Evolutionary conservation across 2,888 invertebrate genomes (phyloP), one percentile per base, ranked within the genome.

Genomic region (Chironomus tentans): DNA sequence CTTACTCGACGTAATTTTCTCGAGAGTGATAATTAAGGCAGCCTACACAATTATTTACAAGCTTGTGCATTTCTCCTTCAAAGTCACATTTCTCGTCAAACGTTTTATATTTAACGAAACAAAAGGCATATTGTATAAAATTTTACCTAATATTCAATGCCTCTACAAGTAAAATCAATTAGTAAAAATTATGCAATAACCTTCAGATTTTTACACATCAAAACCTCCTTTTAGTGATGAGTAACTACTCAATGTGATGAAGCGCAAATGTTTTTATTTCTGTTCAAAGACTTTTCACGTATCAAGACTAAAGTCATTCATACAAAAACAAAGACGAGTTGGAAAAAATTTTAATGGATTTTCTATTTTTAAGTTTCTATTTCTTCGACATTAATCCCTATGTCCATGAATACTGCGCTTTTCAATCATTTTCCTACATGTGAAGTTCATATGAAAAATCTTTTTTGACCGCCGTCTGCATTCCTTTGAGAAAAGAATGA

Each of bases 281-380:
- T 18, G 7, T 56, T 56, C 56, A 56, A 21, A 22, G 68, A 68
- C 68, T 28, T 68, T 68, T 24, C 68, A 12, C 5, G 68, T 38
- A 28, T 24, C 6, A 68, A n/a, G 4, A 24, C 28, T 13, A 68
- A 28, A 24, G 22, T 28, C 6, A 28, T 68, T 68, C n/a, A 21
- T 28, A 68, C n/a, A 10, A 15, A 18, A 22, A n/a, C 47, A 46
- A 69, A 69, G 13, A 2, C n/a, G 15, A 47, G n/a, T 38, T 38
- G 22, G n/a, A 62, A 72, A 38, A 50, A 62, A 72, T 62, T 72
- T 72, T 72, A 72, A 72, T 72, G 72, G 61, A 72, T 72, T 72
- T 71, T 72, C 62, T 72, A 72, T 72, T 72, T 72, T 62, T 28
- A 50, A 18, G 28, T 62, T 18, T 24, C 21, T 56, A 38, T 38